Evolutionary conservation across 2,888 invertebrate species (phyloP), one percentile per base, ranked within the genome.

Genomic region (Coenonympha arcania): DNA sequence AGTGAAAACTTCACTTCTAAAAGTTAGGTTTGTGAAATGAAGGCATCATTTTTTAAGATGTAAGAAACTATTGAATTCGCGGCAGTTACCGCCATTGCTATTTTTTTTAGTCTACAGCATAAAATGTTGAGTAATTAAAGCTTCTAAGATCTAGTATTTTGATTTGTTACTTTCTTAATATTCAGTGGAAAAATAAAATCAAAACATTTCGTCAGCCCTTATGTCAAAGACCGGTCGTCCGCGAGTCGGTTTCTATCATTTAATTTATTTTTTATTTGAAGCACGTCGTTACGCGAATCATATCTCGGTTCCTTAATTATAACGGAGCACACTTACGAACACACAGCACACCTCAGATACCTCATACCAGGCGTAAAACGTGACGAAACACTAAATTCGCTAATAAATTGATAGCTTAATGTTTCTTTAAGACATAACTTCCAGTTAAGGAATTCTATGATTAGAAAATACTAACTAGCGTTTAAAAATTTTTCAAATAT

Each of bases 211-310:
- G 33, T 2, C 43, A 43, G 16, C 43, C 43, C 43, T 43, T 9
- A 28, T 22, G 39, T 19, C 31, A 31, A 40, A 36, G 50, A 52
- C 54, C 50, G 48, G 48, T 54, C 50, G 15, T 41, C 37, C 39
- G 42, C 33, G 36, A 26, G 42, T 24, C 37, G 59, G 55, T 61
- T 59, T 61, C 61, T 61, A 61, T 54, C 58, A 50, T 50, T 55
- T 53, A 52, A 55, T 56, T 47, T 47, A 56, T 54, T 59, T 59
- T 59, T 61, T 61, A 52, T 48, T 48, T 30, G 11, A 16, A 44
- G 31, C 42, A 26, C 33, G 50, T 58, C 39, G 53, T 58, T 54
- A 54, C 56, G 55, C 54, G 56, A 49, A 48, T 45, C 52, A 34
- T 37, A 45, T 31, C 36, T 37, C 28, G 28, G 45, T 36, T 45